These are phyloP conservation scores for Apaloderma vittatum DNA, from an alignment of 2,113 vertebrate genomes.

Conservation along the genomic window DNA sequence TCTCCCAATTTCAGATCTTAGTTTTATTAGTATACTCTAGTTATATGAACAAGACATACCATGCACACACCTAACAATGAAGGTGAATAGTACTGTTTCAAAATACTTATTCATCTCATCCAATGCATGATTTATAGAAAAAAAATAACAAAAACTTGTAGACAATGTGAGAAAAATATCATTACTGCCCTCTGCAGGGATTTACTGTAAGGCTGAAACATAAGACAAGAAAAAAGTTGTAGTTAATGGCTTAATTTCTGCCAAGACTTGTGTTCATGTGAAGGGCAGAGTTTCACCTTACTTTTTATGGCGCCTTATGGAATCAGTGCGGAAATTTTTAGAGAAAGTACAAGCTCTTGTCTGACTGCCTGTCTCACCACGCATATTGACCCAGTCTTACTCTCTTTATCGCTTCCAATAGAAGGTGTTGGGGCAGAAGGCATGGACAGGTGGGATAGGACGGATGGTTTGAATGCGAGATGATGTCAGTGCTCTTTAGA, in stretches of 20 bases:
- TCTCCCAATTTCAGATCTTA: not conserved
- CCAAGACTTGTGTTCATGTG: not conserved
- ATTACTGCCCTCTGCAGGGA: not conserved
- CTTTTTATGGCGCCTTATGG: not conserved
- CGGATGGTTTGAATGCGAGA: not conserved
- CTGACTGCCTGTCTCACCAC: not conserved
- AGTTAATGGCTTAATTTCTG: not conserved
- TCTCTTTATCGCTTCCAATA: not conserved
- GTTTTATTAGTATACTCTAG: not conserved
- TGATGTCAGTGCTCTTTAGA: not conserved
- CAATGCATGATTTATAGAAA: not conserved
- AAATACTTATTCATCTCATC: not conserved
- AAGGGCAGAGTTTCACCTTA: not conserved
- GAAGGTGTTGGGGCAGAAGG: not conserved
- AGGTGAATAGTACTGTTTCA: not conserved
- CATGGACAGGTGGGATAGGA: fast-evolving
- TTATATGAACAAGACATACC: not conserved
- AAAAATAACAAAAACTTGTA: not conserved
- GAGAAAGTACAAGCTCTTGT: not conserved
- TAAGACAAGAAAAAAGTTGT: not conserved
- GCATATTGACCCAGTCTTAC: not conserved
- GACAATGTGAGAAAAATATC: not conserved
- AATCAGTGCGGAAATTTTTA: not conserved
- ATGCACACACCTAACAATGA: not conserved
- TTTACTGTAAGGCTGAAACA: not conserved